These are phyloP conservation scores for Cercopithecus mona DNA, from an alignment of 2,113 vertebrate genomes.

Conservation along the genomic window DNA sequence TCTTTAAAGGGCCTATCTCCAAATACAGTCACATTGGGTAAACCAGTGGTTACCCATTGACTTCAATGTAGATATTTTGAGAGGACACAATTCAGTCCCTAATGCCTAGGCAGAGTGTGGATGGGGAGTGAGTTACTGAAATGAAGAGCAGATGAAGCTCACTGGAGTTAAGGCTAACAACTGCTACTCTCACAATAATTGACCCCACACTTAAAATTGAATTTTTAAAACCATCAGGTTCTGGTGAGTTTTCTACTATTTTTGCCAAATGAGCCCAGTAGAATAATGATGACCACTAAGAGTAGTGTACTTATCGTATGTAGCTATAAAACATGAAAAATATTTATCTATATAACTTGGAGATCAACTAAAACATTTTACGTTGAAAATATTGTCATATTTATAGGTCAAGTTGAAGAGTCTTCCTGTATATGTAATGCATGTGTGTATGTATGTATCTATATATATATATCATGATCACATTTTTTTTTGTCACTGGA, in stretches of 20 bases:
- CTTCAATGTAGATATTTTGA: background rate
- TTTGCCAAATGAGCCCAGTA: background rate
- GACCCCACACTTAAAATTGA: background rate
- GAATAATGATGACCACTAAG: background rate
- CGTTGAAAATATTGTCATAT: background rate
- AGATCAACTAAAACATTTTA: background rate
- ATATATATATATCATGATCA: background rate
- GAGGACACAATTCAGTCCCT: background rate
- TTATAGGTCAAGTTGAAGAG: background rate
- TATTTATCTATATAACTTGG: background rate
- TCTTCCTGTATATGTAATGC: background rate
- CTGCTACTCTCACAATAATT: background rate
- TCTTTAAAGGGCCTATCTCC: background rate
- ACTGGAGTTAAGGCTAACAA: background rate
- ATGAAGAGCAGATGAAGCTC: background rate
- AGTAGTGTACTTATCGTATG: background rate
- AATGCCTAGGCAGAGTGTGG: background rate
- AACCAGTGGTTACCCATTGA: background rate
- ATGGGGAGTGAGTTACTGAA: background rate
- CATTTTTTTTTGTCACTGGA: background rate
- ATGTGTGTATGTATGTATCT: background rate
- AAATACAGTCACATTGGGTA: background rate
- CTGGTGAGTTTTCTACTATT: background rate
- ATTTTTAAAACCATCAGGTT: background rate
- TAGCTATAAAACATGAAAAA: background rate